Base-by-base conservation (phyloP, 2,113 vertebrate species). In the Siniperca chuatsi region DNA sequence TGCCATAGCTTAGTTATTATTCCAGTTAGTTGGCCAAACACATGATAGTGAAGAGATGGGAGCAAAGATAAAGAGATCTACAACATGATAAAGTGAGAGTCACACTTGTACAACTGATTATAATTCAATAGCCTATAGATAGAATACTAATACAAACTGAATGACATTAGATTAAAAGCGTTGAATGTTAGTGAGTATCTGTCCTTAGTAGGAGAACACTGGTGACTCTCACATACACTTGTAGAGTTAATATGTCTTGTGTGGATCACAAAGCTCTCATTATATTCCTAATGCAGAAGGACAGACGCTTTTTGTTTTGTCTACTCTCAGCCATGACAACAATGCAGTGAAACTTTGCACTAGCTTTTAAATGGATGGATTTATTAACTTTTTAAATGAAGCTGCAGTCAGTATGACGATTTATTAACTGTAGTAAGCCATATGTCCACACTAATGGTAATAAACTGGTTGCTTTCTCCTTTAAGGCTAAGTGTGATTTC, bases 1-100 rank as follows among this genome's bases (percentile, higher is more conserved):
- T 82, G 75, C 68, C 54, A 40, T 21, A 29, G 71, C 25, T 72
- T 85, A 54, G 86, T 87, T 87, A 50, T 29, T 80, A 79, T 82
- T 81, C 65, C 48, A 44, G 37, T n/a, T 57, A 40, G 73, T 40
- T 48, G 23, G 73, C 73, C 75, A 74, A 91, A 85, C 80, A 78
- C 25, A 52, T 42, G 25, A 61, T 15, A 54, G 37, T 16, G 21
- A 78, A 61, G 64, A 46, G 67, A 62, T 84, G 25, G 13, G 20
- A 83, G 58, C 72, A 83, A 54, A 80, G 61, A 82, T 33, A 33
- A 7, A 16, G 44, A 80, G 52, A 78, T 83, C 13, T 61, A 75
- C 77, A 77, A 64, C 73, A 60, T 65, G 48, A 78, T 79, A 42
- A 23, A 76, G 50, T 44, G 33, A 73, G 25, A 54, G 23, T 23